These are phyloP conservation scores for Peromyscus nudipes DNA, from an alignment of 2,797 vertebrate species.

Conservation along the genomic window DNA sequence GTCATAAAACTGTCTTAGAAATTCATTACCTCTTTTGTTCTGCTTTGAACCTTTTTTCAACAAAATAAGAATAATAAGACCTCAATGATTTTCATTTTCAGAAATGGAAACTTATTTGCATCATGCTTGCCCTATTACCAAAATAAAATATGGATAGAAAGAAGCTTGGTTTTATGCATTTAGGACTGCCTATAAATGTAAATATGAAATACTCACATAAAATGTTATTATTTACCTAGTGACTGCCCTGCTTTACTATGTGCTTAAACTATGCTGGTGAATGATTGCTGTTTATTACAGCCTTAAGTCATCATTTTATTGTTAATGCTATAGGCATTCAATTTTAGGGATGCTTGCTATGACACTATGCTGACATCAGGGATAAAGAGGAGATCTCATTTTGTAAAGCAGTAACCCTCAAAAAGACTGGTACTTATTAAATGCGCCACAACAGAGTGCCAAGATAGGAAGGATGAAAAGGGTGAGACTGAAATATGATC, in stretches of 20 bases:
- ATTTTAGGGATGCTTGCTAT: conserved; percentile 32
- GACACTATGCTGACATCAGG: conserved; percentile 38
- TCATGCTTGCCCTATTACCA: conserved; percentile 3
- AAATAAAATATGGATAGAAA: conserved; percentile 62
- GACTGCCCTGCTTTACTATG: conserved; percentile 57
- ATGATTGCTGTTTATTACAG: conserved; percentile 50
- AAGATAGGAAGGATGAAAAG: neutral
- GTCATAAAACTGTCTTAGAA: neutral
- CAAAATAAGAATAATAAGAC: neutral
- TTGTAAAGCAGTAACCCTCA: conserved; percentile 14
- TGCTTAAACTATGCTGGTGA: conserved; percentile 62
- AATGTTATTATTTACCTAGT: conserved; percentile 59
- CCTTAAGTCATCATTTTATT: conserved; percentile 52
- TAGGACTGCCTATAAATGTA: conserved; percentile 29
- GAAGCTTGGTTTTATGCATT: conserved; percentile 50
- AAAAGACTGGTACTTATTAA: neutral
- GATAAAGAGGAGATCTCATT: conserved; percentile 37
- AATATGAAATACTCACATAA: conserved; percentile 63
- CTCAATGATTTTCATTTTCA: conserved; percentile 52
- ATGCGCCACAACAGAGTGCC: neutral
- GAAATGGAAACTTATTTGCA: conserved; percentile 43
- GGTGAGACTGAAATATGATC: neutral
- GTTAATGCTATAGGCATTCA: conserved; percentile 20
- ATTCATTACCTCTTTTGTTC: neutral
- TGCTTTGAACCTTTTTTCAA: conserved; percentile 18